Base-by-base conservation (phyloP, 2,113 vertebrate species). In the Albula glossodonta region DNA sequence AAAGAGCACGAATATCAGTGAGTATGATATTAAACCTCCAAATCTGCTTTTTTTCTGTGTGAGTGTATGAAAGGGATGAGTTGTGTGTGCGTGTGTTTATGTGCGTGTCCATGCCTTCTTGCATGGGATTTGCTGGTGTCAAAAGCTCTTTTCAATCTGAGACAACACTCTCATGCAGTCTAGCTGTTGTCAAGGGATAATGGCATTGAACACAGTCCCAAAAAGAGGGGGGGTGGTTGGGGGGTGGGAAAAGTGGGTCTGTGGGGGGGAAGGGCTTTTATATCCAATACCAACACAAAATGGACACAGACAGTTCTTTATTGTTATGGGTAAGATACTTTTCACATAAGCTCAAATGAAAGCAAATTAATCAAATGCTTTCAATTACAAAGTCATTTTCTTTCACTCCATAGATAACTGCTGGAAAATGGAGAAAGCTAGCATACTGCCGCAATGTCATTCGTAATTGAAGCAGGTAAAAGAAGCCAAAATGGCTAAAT, bases 81-180 rank as follows among this genome's bases (percentile, higher is more conserved):
- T 86, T 79, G 60, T 87, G 80, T 87, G 84, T 85, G 74, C 82
- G 63, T 70, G 63, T 79, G 60, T 52, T 86, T 66, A n/a, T 85
- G 60, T 79, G 50, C 83, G 82, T 9, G 49, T 89, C 89, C 22
- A 50, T 63, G 87, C 17, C 2, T 82, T 31, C 78, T 80, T 80
- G 74, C 70, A 74, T 74, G n/a, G 70, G n/a, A 74, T 31, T 74
- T 74, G 70, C 3, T 70, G 63, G 19, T 70, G 63, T 70, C 17
- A 70, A 70, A 70, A 70, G 63, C 70, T 31, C n/a, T 53, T 53
- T 82, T 82, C 51, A 53, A 9, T 31, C 25, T 74, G 70, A 31
- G 70, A 74, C 70, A 74, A 74, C 10, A 22, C 70, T 74, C 22
- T 70, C 70, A 9, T 9, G 70, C 70, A 74, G n/a, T 74, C n/a